Base-by-base conservation (phyloP, 2,797 vertebrate species). In the Coregonus sp. region DNA sequence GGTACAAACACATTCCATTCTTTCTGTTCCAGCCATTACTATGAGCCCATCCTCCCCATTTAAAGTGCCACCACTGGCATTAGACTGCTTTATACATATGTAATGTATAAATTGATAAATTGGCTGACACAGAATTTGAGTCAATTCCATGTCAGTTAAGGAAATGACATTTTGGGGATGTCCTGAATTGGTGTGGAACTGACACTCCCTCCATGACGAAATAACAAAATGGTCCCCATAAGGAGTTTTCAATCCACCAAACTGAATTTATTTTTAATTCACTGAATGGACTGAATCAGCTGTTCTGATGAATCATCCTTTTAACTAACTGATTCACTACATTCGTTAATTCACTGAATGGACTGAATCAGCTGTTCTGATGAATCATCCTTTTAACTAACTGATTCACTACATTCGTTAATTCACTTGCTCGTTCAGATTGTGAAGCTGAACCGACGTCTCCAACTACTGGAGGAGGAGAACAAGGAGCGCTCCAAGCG, bases 391-490 rank as follows among this genome's bases (percentile, higher is more conserved):
- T 12, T 3, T 47, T 47, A 11, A 47, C 20, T 3, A 70, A 68
- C 9, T 50, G 15, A 75, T n/a, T 67, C 35, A 50, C 25, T 33
- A 2, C 40, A 33, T 37, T 33, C 11, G 6, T 54, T 65, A 40
- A 33, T 37, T 47, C 16, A 18, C 61, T 65, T 81, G 25, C 1
- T 76, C 29, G 6, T 72, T 81, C 89, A 99, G 98, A 99, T 99
- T 85, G 96, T 99, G 89, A 99, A 99, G 90, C 93, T 99, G 81
- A 99, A 99, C 87, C 95, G 97, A 25, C 96, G 97, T 31, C 96
- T 99, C 4, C 97, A 98, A 71, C 95, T 98, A 78, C 94, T 99
- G 84, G 98, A 99, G 87, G 97, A 97, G 82, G 97, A 99, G 89
- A 98, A 97, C 92, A 98, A 98, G 89, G 97, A 99, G 68, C 95